Evolutionary conservation across 2,888 invertebrate genomes (phyloP), one percentile per base, ranked within the genome.

Genomic region (Ceriagrion tenellum): DNA sequence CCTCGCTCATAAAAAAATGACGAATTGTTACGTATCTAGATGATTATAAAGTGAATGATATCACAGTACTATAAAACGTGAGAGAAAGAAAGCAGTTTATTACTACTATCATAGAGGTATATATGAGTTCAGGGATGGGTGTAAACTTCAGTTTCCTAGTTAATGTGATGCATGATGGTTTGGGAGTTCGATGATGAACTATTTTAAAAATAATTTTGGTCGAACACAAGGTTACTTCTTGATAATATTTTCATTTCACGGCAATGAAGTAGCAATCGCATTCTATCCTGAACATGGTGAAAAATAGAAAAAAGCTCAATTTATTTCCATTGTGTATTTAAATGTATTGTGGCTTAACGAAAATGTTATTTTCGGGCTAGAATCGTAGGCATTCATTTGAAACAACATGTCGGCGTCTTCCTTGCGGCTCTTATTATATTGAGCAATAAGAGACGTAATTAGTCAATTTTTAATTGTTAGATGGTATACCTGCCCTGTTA

Each of bases 341-440:
- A 81, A 69, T 69, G 69, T 69, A 3, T 69, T 69, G 26, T 35
- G 30, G 81, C 81, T 81, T 81, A 26, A 35, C 30, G n/a, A 81
- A 35, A 81, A 35, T 4, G 13, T 35, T 81, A 35, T 35, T 81
- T 30, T 81, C 81, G 16, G 81, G 81, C 35, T 81, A 81, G 81
- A 35, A 6, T 81, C 16, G 30, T 81, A 81, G 81, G 16, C 81
- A 81, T 81, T 81, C 81, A 81, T 81, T 81, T 81, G 81, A 35
- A 81, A 81, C 81, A 81, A 81, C 81, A 81, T 81, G 81, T 81
- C 81, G 35, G 81, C 81, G 81, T 81, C 81, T 81, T 81, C 81
- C 81, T 81, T 81, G 81, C 12, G 35, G 81, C 35, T 81, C 81
- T 81, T 81, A 81, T 81, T 81, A 81, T 81, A 81, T 3, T 16